These are phyloP conservation scores for Pituophis catenifer DNA, from an alignment of 2,113 vertebrate species.

Conservation along the genomic window DNA sequence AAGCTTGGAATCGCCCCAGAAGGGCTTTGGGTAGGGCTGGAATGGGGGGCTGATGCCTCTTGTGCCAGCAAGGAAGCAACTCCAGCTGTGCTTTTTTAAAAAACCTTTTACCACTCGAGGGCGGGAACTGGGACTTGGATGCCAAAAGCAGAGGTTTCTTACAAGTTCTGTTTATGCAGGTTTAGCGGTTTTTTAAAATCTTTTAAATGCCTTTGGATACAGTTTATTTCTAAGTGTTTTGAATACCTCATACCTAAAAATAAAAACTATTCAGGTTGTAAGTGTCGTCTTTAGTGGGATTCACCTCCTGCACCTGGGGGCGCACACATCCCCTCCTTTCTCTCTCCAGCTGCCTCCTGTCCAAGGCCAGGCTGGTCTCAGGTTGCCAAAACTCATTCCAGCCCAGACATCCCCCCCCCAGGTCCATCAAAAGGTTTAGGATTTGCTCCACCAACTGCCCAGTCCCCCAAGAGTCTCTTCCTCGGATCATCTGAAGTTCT, in stretches of 20 bases:
- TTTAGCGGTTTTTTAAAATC: constrained; percentile 38
- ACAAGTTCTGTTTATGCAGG: constrained; percentile 18
- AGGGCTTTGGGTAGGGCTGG: neutral
- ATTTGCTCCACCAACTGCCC: neutral
- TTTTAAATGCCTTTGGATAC: constrained; percentile 63
- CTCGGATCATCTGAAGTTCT: neutral
- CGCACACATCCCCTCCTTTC: neutral
- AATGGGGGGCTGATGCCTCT: accelerated
- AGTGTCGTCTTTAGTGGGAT: constrained; percentile 22
- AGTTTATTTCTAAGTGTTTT: constrained; percentile 66
- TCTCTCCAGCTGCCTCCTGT: neutral
- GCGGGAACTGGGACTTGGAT: constrained; percentile 40
- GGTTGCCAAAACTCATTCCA: neutral
- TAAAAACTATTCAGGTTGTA: constrained; percentile 40
- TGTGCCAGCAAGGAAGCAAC: constrained; percentile 38
- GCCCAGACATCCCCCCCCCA: neutral
- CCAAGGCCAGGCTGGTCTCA: neutral
- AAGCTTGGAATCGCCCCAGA: neutral
- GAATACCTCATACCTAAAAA: constrained; percentile 65
- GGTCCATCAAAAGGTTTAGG: neutral
- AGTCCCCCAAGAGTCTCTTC: too few species aligned
- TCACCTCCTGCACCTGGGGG: neutral
- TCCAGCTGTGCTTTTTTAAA: constrained; percentile 51
- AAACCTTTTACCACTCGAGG: constrained; percentile 41
- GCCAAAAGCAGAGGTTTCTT: constrained; percentile 43